Evolutionary conservation across 1,140 invertebrate genomes (phyloP).

Genomic region (Drosophila setifemur): DNA sequence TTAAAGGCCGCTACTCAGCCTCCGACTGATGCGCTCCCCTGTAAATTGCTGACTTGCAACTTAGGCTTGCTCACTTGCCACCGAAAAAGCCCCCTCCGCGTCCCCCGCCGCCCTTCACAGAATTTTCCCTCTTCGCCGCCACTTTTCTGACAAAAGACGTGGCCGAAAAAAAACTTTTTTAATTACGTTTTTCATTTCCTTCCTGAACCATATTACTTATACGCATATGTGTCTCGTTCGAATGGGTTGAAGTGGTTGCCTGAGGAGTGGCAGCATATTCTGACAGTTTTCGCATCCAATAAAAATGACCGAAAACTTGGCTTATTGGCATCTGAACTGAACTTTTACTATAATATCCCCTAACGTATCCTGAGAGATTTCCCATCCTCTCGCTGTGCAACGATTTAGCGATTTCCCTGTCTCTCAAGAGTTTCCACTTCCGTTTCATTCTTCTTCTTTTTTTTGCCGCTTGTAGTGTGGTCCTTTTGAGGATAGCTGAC

Average conservation of each 20-base stretch:
- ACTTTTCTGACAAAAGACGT: conserved; percentile 54
- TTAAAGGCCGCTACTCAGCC: conserved; percentile 55
- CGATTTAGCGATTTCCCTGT: conserved; percentile 65
- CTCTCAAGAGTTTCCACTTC: conserved; percentile 12
- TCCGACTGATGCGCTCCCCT: conserved; percentile 6
- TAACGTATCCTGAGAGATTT: conserved; percentile 50
- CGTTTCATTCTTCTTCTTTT: not conserved
- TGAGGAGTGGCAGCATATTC: conserved; percentile 4
- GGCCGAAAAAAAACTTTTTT: conserved; percentile 72
- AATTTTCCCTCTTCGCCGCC: too few relatives aligned
- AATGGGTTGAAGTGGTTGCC: conserved; percentile 6
- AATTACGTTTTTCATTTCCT: conserved; percentile 80
- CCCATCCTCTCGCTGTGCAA: conserved; percentile 10
- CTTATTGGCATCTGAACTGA: conserved; percentile 50
- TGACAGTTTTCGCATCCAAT: conserved; percentile 51
- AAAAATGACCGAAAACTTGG: conserved; percentile 69
- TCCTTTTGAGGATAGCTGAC: conserved; percentile 61
- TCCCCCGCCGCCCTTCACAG: not conserved
- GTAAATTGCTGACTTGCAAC: conserved; percentile 54
- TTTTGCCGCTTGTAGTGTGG: conserved; percentile 15
- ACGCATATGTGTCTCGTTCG: conserved; percentile 53
- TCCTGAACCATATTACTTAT: conserved; percentile 60
- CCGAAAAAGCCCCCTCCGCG: not conserved
- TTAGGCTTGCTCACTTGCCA: conserved; percentile 60
- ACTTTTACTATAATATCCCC: conserved; percentile 58